Conservation (phyloP, 2,113 vertebrate species). For the Microtus oregoni region DNA sequence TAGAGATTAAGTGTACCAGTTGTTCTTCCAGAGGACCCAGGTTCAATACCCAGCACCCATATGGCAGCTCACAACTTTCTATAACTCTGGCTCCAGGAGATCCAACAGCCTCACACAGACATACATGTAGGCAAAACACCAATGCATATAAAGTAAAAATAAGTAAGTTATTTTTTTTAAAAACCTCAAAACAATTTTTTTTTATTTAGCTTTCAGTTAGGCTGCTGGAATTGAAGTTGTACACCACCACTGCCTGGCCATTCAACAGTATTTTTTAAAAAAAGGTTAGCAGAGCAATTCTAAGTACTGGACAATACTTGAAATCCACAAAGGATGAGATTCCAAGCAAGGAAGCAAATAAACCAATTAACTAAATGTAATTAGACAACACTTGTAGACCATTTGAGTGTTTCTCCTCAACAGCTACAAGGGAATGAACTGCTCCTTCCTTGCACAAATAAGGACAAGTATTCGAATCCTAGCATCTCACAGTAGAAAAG, state of each 20-base stretch:
- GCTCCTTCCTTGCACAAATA: neutral
- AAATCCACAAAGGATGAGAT: constrained; percentile 4
- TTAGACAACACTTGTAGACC: neutral
- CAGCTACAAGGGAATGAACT: neutral
- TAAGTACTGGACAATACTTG: neutral
- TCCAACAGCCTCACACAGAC: too few species aligned
- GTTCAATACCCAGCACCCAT: too few species aligned
- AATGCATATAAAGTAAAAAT: too few species aligned
- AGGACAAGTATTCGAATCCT: neutral
- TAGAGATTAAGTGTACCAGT: too few species aligned
- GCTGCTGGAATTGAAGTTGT: neutral
- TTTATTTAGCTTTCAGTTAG: too few species aligned
- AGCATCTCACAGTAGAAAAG: neutral
- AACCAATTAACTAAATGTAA: neutral
- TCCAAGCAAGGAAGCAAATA: constrained; percentile 42
- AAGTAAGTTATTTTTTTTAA: too few species aligned
- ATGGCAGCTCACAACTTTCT: too few species aligned
- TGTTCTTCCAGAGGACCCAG: too few species aligned
- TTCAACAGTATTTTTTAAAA: constrained; percentile 19
- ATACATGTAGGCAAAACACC: too few species aligned
- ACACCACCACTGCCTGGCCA: neutral
- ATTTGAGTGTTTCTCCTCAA: neutral
- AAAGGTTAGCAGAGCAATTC: constrained; percentile 11
- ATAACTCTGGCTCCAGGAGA: too few species aligned
- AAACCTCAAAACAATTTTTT: too few species aligned